Evolutionary conservation across 2,113 vertebrate genomes (phyloP).

Genomic region (Rostratula benghalensis): DNA sequence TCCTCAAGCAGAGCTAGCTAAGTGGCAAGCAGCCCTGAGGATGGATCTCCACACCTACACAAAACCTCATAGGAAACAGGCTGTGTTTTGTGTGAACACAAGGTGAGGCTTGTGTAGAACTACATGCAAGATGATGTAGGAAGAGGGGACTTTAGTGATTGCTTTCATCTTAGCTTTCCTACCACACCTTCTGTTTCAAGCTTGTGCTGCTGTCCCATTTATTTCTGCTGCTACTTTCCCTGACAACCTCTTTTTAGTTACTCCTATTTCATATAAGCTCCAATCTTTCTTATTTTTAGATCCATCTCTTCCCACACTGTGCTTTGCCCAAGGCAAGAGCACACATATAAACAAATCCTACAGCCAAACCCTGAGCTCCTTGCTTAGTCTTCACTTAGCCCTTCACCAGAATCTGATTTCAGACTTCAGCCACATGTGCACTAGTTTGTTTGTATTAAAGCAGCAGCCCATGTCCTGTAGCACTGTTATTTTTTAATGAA

Average conservation of each 20-base stretch:
- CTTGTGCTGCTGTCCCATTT: not conserved
- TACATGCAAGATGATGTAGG: not conserved
- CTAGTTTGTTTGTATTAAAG: not conserved
- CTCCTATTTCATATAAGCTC: not conserved
- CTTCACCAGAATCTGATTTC: not conserved
- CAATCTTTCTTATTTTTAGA: conserved; percentile 25
- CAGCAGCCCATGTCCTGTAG: not conserved
- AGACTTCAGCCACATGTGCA: not conserved
- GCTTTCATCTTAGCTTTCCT: not conserved
- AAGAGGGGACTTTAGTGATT: not conserved
- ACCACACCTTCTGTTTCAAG: conserved; percentile 1
- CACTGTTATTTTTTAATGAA: not conserved
- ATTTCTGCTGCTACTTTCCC: conserved; percentile 34
- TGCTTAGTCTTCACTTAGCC: not conserved
- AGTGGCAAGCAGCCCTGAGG: conserved; percentile 25
- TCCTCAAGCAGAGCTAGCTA: conserved; percentile 1
- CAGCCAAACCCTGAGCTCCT: not conserved
- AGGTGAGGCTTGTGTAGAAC: not conserved
- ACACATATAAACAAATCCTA: not conserved
- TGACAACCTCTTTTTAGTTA: not conserved
- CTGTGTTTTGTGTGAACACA: conserved; percentile 28
- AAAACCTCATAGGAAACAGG: not conserved
- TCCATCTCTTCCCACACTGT: not conserved
- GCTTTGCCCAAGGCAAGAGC: conserved; percentile 9
- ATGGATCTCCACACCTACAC: conserved; percentile 18